Conservation (phyloP, 2,113 vertebrate species). For the Carassius auratus region DNA sequence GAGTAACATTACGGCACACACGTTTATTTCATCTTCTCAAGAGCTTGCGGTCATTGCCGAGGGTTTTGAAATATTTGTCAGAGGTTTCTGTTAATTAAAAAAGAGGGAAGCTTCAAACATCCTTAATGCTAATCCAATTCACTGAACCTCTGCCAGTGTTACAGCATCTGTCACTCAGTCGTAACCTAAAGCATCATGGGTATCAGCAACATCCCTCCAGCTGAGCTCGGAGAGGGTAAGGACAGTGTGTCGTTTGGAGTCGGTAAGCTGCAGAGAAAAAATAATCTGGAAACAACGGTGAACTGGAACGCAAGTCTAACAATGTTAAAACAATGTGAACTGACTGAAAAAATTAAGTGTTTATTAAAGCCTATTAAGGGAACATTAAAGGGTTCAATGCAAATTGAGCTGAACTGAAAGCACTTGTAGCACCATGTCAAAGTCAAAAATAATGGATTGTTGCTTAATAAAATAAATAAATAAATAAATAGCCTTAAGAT, state of each 20-base stretch:
- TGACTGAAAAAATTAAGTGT: neutral
- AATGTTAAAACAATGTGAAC: neutral
- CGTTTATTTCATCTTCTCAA: constrained; percentile 57
- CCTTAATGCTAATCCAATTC: constrained; percentile 69
- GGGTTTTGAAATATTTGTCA: constrained; percentile 74
- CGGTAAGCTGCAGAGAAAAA: neutral
- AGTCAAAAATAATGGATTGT: neutral
- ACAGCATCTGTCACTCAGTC: constrained; percentile 65
- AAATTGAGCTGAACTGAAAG: neutral
- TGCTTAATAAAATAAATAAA: constrained; percentile 5
- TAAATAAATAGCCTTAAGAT: neutral
- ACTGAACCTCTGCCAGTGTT: constrained; percentile 70
- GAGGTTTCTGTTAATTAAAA: constrained; percentile 75
- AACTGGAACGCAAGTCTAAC: neutral
- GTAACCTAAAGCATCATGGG: constrained; percentile 35
- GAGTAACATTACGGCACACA: constrained; percentile 46
- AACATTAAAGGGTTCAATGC: neutral
- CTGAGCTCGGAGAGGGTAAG: neutral
- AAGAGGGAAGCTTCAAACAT: constrained; percentile 62
- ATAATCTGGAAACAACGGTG: neutral
- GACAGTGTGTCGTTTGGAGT: neutral
- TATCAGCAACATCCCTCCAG: constrained; percentile 31
- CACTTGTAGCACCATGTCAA: neutral
- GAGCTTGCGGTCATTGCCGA: constrained; percentile 65
- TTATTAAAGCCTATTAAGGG: neutral